These are phyloP conservation scores for Silurus glanis DNA, from an alignment of 2,113 vertebrate genomes.

Conservation along the genomic window DNA sequence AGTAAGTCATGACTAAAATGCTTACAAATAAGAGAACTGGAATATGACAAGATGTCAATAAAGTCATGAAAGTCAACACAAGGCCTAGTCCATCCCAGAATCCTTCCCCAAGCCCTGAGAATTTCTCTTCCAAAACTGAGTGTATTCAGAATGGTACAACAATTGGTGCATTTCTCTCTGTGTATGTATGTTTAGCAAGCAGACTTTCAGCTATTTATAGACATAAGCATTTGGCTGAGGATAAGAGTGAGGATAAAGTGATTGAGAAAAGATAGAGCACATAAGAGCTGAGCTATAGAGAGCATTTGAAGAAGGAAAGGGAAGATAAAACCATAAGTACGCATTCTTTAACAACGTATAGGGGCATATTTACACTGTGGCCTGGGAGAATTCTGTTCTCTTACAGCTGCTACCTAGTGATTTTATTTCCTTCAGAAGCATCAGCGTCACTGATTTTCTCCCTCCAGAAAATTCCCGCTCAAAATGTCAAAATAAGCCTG, in stretches of 20 bases:
- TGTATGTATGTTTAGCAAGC: background rate
- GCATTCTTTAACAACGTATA: background rate
- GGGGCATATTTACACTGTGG: background rate
- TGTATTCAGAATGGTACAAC: background rate
- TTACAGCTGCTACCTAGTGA: background rate
- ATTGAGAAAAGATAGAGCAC: background rate
- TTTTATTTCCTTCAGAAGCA: constrained; percentile 1
- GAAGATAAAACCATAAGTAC: background rate
- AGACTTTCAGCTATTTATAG: background rate
- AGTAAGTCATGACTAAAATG: background rate
- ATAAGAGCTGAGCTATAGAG: background rate
- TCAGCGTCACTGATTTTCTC: constrained; percentile 1
- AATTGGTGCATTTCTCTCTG: background rate
- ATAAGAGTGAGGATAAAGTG: background rate
- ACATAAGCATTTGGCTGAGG: background rate
- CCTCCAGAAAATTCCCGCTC: background rate
- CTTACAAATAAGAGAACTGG: background rate
- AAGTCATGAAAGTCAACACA: background rate
- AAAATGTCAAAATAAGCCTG: constrained; percentile 8
- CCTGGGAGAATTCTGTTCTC: background rate
- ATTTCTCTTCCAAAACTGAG: background rate
- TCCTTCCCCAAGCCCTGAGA: background rate
- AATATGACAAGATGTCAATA: background rate
- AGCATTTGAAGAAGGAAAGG: background rate
- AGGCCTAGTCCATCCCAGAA: background rate